Percentiles rank a stretch among this genome's conserved stretches.
phyloP scores from a whole-genome alignment of 2,113 vertebrate genomes.

The Gadus chalcogrammus region DNA sequence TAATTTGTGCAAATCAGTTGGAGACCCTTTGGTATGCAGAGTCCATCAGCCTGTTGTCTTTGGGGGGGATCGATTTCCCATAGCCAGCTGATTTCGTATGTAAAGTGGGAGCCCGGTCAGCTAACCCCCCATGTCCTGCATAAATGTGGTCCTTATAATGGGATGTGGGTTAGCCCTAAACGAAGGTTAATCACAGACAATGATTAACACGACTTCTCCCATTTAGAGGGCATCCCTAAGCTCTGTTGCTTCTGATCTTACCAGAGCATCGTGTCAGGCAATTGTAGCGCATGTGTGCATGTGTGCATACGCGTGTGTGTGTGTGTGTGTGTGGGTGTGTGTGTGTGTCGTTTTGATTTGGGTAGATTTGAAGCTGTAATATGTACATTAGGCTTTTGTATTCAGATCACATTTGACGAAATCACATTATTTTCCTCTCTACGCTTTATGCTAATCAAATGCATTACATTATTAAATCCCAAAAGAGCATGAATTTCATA shows the following conservation, averaged over 20 bases:
- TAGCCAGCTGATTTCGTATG: slow-evolving; percentile 34
- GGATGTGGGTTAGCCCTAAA: slow-evolving; percentile 18
- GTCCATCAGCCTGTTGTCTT: slow-evolving; percentile 23
- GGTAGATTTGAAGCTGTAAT: too few species aligned
- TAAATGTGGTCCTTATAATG: slow-evolving; percentile 17
- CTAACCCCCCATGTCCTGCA: slow-evolving; percentile 17
- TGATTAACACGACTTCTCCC: slow-evolving; percentile 43
- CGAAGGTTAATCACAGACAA: slow-evolving; percentile 51
- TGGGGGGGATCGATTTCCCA: slow-evolving; percentile 49
- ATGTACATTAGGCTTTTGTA: too few species aligned
- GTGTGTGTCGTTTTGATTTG: too few species aligned
- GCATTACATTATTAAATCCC: too few species aligned
- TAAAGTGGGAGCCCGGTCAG: slow-evolving; percentile 26
- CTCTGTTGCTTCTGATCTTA: slow-evolving; percentile 11
- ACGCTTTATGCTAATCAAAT: too few species aligned
- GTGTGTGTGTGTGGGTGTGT: neutral
- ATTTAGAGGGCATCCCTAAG: slow-evolving; percentile 27
- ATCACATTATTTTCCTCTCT: too few species aligned
- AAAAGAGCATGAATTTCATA: too few species aligned
- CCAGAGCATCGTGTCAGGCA: neutral
- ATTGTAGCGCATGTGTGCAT: neutral
- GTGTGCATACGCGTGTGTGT: too few species aligned
- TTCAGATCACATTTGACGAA: too few species aligned
- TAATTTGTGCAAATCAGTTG: slow-evolving; percentile 19
- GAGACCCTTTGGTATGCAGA: slow-evolving; percentile 10